These are phyloP conservation scores for Thaumetopoea pityocampa DNA, from an alignment of 1,140 invertebrate genomes.

Conservation along the genomic window DNA sequence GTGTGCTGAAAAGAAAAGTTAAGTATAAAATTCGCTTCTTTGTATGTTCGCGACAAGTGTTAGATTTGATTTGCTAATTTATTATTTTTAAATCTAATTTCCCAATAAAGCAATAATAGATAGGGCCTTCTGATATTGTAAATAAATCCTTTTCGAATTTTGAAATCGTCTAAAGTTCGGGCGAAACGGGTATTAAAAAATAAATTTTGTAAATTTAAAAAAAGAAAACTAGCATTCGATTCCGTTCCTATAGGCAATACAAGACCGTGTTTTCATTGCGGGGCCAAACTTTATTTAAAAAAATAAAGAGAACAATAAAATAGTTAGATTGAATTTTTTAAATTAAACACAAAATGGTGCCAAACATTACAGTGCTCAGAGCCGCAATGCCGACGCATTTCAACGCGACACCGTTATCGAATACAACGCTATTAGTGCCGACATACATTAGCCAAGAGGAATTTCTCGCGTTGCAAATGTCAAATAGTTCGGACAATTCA, in stretches of 20 bases:
- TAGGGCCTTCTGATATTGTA: slow-evolving; percentile 29
- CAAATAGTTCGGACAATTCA: slow-evolving; percentile 55
- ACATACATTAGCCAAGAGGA: slow-evolving; percentile 69
- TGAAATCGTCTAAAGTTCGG: slow-evolving; percentile 27
- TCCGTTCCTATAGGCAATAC: slow-evolving; percentile 62
- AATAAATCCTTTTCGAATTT: slow-evolving; percentile 18
- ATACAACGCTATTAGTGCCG: slow-evolving; percentile 55
- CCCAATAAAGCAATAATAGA: slow-evolving; percentile 57
- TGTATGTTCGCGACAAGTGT: slow-evolving; percentile 26
- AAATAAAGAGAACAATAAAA: slow-evolving; percentile 14
- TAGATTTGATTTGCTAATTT: slow-evolving; percentile 49
- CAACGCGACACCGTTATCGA: slow-evolving; percentile 42
- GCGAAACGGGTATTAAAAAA: slow-evolving; percentile 48
- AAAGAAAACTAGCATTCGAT: slow-evolving; percentile 21
- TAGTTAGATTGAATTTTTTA: slow-evolving; percentile 21
- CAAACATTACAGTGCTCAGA: slow-evolving; percentile 37
- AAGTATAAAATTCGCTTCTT: slow-evolving; percentile 20
- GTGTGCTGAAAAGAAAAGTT: slow-evolving; percentile 27
- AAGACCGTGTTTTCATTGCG: slow-evolving; percentile 20
- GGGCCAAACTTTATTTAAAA: slow-evolving; percentile 30
- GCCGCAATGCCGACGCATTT: slow-evolving; percentile 46
- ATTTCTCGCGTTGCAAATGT: slow-evolving; percentile 64
- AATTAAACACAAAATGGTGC: slow-evolving; percentile 39
- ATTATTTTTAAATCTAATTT: slow-evolving; percentile 14
- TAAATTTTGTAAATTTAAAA: slow-evolving; percentile 21